Evolutionary conservation across 2,113 vertebrate species (phyloP), one percentile per base, ranked within the genome.

Genomic region (Chascanopsetta lugubris): DNA sequence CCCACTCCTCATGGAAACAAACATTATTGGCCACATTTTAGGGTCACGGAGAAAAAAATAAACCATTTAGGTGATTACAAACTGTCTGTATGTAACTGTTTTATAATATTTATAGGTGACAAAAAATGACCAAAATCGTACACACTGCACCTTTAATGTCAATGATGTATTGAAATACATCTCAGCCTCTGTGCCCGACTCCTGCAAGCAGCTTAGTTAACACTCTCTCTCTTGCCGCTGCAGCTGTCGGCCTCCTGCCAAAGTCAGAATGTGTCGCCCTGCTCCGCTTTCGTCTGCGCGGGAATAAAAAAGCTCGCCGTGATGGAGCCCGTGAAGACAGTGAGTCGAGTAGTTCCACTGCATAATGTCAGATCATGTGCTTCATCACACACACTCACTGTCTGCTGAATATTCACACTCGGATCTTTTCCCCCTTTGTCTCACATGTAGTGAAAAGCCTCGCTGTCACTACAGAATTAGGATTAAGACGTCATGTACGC

Each of bases 321-420:
- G 59, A 55, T 17, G 54, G 55, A 64, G 61, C 18, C 61, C 21
- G 6, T 21, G 56, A 65, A n/a, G 30, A 49, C 27, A 50, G 15
- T 6, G n/a, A 59, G 22, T 15, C 12, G 9, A 69, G 72, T 17
- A 22, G 61, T 75, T 46, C 61, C 24, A 8, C 38, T 21, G 62
- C 65, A 64, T 32, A 48, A 58, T 40, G 18, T 1, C 50, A 34
- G 26, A 51, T 65, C 8, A 8, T 26, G 66, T 12, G 72, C 56
- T 77, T 65, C 55, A 61, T 40, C 57, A 77, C 45, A 75, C 54
- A 53, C 8, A 8, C 7, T 46, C 38, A 68, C 42, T 45, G 43
- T 64, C 51, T 61, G 55, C 38, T 70, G 61, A 83, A 64, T 67
- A 70, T 69, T 72, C 67, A 22, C 20, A 60, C 53, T 6, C 22